Percentiles rank a stretch among this genome's conserved stretches.
Evolutionary conservation across 1,140 invertebrate species (phyloP).

Genomic region (Heterodera carotae): DNA sequence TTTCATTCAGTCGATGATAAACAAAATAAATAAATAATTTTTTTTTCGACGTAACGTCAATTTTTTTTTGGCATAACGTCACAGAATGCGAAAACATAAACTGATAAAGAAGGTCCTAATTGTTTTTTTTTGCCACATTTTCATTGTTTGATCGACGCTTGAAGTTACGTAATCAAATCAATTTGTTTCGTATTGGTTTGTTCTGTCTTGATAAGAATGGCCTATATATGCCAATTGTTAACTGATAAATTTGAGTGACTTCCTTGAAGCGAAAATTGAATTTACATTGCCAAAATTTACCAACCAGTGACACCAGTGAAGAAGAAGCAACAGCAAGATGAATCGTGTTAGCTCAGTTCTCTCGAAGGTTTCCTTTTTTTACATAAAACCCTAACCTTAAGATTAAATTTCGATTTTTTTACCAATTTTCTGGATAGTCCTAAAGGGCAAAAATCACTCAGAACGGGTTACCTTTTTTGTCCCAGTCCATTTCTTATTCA

Average conservation of each 20-base stretch:
- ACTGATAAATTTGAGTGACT: neutral
- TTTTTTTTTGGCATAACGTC: too few species aligned
- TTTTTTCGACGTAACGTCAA: too few species aligned
- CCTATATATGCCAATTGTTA: neutral
- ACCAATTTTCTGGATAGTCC: too few species aligned
- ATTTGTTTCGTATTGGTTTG: neutral
- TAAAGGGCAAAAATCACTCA: too few species aligned
- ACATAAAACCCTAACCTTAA: neutral
- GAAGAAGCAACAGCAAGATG: neutral
- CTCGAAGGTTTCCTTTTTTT: neutral
- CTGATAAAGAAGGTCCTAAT: too few species aligned
- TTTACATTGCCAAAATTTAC: too few species aligned
- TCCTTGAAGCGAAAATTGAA: neutral
- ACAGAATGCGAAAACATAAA: too few species aligned
- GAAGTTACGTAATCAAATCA: neutral
- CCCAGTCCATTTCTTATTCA: too few species aligned
- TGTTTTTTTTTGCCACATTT: neutral
- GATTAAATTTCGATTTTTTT: too few species aligned
- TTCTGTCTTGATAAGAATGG: neutral
- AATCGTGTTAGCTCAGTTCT: neutral
- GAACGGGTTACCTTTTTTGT: too few species aligned
- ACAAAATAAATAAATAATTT: too few species aligned
- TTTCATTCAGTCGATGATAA: too few species aligned
- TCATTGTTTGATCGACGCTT: neutral
- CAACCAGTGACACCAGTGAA: neutral